Percentiles rank a stretch among this genome's conserved stretches.
Evolutionary conservation across 1,140 invertebrate species (phyloP).

Genomic region (Parapsyche elsis): DNA sequence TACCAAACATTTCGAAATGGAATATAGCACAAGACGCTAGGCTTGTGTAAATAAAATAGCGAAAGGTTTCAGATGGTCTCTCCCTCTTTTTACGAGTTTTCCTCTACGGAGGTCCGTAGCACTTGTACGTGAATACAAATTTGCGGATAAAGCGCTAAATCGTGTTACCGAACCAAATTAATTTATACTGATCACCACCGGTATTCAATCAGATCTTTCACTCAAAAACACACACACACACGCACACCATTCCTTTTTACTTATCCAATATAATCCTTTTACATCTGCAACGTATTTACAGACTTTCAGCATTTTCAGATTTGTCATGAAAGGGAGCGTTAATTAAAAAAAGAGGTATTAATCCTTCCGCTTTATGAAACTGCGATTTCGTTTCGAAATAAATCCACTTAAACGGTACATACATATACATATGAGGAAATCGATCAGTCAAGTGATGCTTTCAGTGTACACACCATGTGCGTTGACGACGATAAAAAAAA

Average conservation of each 20-base stretch:
- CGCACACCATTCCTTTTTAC: not conserved
- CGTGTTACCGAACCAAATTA: conserved; percentile 19
- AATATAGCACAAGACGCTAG: not conserved
- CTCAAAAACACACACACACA: not conserved
- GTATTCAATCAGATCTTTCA: not conserved
- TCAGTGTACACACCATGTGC: not conserved
- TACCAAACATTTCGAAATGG: too few relatives aligned
- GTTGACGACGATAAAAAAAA: conserved; percentile 20
- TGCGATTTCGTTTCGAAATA: not conserved
- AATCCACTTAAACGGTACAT: too few relatives aligned
- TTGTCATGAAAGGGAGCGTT: not conserved
- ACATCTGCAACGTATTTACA: too few relatives aligned
- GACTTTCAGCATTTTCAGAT: too few relatives aligned
- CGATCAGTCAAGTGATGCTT: conserved; percentile 30
- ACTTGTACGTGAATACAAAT: conserved; percentile 21
- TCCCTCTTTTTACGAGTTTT: not conserved
- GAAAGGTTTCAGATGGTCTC: not conserved
- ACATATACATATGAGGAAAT: not conserved
- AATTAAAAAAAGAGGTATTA: not conserved
- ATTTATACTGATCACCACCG: not conserved
- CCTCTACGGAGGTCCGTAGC: not conserved
- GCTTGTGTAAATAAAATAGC: not conserved
- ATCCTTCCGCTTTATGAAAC: not conserved
- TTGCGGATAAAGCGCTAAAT: conserved; percentile 15
- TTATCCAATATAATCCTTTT: too few relatives aligned